A percentile compares a stretch with the other conserved stretches of the same genome.
Conservation (phyloP, 1,140 invertebrate species). For the Panulirus ornatus region DNA sequence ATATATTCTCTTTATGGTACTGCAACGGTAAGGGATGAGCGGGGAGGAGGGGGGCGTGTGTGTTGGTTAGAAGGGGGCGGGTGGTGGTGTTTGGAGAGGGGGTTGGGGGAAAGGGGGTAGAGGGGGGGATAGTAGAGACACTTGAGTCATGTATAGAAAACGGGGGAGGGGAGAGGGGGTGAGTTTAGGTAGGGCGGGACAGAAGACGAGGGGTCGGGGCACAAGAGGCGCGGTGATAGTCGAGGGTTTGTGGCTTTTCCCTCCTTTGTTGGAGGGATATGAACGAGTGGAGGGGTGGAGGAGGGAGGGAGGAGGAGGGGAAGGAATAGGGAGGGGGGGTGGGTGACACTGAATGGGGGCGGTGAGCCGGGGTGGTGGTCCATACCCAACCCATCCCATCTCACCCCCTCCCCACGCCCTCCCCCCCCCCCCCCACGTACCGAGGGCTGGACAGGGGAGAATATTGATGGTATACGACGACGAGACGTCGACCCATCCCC, state of each 20-base stretch:
- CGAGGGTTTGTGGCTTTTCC: constrained; percentile 59
- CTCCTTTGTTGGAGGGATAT: constrained; percentile 55
- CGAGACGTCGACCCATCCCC: neutral
- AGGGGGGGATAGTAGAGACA: neutral
- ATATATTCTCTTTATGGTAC: too few relatives aligned
- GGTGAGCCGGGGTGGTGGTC: constrained; percentile 21
- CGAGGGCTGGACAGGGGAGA: neutral
- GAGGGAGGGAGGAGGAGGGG: neutral
- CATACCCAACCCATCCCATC: too few relatives aligned
- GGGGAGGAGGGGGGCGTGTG: neutral
- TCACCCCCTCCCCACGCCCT: too few relatives aligned
- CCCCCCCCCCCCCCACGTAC: too few relatives aligned
- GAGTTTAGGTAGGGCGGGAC: neutral
- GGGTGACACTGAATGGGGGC: neutral
- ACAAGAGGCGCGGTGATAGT: constrained; percentile 48
- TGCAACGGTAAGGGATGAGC: neutral
- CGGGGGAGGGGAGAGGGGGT: neutral
- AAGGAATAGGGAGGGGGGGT: neutral
- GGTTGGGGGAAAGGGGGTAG: neutral
- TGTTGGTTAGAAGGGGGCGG: neutral
- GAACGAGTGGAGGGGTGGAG: constrained; percentile 32
- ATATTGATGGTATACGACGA: neutral
- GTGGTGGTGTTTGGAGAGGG: neutral
- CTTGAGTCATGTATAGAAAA: neutral
- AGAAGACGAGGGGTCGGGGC: neutral